phyloP scores from a whole-genome alignment of 23 tunicate genomes.

The Ascidia mentula region DNA sequence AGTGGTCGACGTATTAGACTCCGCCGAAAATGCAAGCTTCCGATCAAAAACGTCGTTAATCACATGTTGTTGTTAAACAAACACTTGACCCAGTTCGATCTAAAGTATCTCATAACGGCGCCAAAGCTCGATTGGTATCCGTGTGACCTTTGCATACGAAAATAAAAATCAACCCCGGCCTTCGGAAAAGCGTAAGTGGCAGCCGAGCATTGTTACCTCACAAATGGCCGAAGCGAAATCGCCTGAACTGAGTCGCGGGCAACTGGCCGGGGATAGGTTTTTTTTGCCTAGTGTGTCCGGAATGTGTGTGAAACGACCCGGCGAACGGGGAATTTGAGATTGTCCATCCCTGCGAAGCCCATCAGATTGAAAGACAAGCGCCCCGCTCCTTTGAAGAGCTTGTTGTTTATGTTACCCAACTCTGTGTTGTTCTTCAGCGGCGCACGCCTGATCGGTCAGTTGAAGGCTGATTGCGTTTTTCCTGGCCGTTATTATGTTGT shows the following conservation, averaged over 20 bases:
- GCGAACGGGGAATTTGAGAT: conserved; percentile 6
- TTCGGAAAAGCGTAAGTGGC: neutral
- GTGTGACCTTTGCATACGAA: neutral
- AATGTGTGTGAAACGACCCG: neutral
- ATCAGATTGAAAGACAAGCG: neutral
- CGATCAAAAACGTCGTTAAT: neutral
- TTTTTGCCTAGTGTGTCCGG: neutral
- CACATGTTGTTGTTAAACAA: neutral
- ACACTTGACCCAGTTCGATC: neutral
- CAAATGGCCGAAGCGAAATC: neutral
- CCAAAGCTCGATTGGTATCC: neutral
- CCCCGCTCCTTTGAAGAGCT: neutral
- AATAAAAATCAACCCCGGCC: too few species aligned
- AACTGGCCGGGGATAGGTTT: neutral
- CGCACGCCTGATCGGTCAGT: neutral
- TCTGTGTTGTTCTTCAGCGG: neutral
- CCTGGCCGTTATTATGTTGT: too few species aligned
- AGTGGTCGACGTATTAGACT: too few species aligned
- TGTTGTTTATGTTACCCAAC: neutral
- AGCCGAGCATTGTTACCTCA: neutral
- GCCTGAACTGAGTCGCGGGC: neutral
- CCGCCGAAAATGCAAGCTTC: too few species aligned
- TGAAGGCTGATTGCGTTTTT: neutral
- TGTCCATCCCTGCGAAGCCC: neutral
- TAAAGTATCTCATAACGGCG: neutral